Base-by-base conservation (phyloP, 2,797 vertebrate species). In the Acanthurus tractus region DNA sequence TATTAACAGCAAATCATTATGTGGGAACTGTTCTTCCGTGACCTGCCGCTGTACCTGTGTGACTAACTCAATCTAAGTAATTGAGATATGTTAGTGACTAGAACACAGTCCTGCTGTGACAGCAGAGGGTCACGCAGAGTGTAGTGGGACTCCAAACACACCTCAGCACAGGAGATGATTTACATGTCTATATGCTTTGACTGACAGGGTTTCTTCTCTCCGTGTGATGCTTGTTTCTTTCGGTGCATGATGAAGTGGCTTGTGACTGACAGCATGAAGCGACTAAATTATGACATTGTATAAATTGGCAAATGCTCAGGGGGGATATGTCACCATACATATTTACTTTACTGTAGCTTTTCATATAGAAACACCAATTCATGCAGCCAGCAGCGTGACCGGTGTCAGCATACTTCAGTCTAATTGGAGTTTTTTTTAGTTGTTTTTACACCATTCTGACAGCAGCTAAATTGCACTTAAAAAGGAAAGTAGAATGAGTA, bases 1-100 rank as follows among this genome's bases (percentile, higher is more conserved):
- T 93, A 94, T 95, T 95, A 95, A 95, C 91, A 94, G 91, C 93
- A 91, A 94, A 94, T 95, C 92, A 94, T 94, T 92, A 94, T 91
- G 92, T 93, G 92, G 86, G 89, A 94, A 93, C 88, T 92, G 89
- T 91, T 94, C 89, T 88, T 92, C 88, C 86, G 46, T 92, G 92
- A 95, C 94, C 94, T 70, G 81, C 82, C 50, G 79, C 76, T 77
- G 88, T 91, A 92, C 90, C 92, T 90, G 93, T 91, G 91, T 93
- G 93, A 92, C 91, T 92, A 92, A 90, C 90, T 91, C 91, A 93
- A 94, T 94, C 91, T 88, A 67, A 88, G 89, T 92, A 91, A 93
- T 92, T 92, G 90, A 93, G 93, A 93, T 83, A 86, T 63, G 89
- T 89, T 88, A 83, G 90, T 76, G 73, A 86, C 82, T 59, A 74